phyloP scores from a whole-genome alignment of 2,113 vertebrate genomes.

The Monopterus albus region DNA sequence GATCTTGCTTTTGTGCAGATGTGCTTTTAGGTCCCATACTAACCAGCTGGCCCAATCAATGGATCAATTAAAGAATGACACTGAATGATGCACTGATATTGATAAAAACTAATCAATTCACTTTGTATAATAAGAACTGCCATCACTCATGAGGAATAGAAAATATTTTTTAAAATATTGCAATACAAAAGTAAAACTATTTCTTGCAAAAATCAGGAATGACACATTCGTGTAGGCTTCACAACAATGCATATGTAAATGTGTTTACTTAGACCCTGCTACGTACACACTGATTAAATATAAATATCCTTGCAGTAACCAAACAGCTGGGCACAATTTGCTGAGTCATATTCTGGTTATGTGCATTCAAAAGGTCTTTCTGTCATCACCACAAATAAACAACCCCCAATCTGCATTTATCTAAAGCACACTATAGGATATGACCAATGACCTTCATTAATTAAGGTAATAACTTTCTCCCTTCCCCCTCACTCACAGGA shows the following conservation, averaged over 20 bases:
- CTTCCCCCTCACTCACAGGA: slow-evolving; percentile 60
- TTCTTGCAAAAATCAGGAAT: background rate
- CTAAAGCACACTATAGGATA: slow-evolving; percentile 40
- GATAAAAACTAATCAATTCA: slow-evolving; percentile 69
- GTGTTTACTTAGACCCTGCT: background rate
- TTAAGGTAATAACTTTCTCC: slow-evolving; percentile 63
- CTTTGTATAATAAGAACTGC: slow-evolving; percentile 38
- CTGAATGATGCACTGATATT: slow-evolving; percentile 71
- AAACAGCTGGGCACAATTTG: slow-evolving; percentile 6
- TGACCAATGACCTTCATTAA: slow-evolving; percentile 71
- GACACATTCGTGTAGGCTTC: background rate
- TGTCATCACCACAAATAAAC: slow-evolving; percentile 34
- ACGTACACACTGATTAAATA: background rate
- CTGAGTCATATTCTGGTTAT: slow-evolving; percentile 14
- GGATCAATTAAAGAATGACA: slow-evolving; percentile 77
- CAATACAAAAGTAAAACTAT: background rate
- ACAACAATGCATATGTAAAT: background rate
- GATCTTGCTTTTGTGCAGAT: slow-evolving; percentile 65
- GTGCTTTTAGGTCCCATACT: slow-evolving; percentile 51
- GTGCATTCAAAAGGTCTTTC: slow-evolving; percentile 14
- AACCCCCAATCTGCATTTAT: slow-evolving; percentile 47
- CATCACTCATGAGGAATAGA: background rate
- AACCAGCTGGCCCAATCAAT: slow-evolving; percentile 76
- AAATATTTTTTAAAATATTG: background rate
- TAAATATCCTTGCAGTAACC: background rate